Base-by-base conservation (phyloP, 2,888 invertebrate species). In the Crocallis elinguaria region DNA sequence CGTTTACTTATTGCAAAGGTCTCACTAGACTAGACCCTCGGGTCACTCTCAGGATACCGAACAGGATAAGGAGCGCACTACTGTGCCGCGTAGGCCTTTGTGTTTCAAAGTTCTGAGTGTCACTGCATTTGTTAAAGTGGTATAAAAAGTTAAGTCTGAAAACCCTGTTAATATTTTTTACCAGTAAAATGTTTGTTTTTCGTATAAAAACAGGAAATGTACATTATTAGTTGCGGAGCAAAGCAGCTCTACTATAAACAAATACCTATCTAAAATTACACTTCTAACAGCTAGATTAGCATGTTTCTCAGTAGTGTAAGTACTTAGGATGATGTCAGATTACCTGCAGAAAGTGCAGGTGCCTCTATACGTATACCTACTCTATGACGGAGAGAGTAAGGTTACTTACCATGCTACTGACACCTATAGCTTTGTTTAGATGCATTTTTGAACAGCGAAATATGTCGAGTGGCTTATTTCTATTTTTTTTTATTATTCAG, bases 341-440 rank as follows among this genome's bases (percentile, higher is more conserved):
- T 42, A 38, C 46, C 37, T 49, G 48, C 33, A 19, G 38, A 51
- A 30, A 32, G 37, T 46, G 32, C 43, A 50, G 19, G 48, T 43
- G 25, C 8, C 29, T 0, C 41, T 50, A 42, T 53, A 51, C 27
- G 46, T 63, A 57, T 59, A 44, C 9, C 23, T 51, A 19, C n/a
- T 16, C 30, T 21, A 8, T 19, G 36, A 49, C 43, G 65, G 81
- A 79, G 86, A 85, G 85, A 84, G 84, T 75, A 65, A 68, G 59
- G 64, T 67, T 63, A 69, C 67, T 77, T 74, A 70, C 69, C 71
- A 80, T 76, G 77, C 77, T 73, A 30, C 55, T 49, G 51, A 72
- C 74, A 70, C 74, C 72, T 75, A n/a, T n/a, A 78, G 71, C 80
- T 81, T 82, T 82, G 82, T 80, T 76, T 82, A 79, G 79, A 80